Evolutionary conservation across 2,797 vertebrate species (phyloP).

Genomic region (Pelodytes ibericus): DNA sequence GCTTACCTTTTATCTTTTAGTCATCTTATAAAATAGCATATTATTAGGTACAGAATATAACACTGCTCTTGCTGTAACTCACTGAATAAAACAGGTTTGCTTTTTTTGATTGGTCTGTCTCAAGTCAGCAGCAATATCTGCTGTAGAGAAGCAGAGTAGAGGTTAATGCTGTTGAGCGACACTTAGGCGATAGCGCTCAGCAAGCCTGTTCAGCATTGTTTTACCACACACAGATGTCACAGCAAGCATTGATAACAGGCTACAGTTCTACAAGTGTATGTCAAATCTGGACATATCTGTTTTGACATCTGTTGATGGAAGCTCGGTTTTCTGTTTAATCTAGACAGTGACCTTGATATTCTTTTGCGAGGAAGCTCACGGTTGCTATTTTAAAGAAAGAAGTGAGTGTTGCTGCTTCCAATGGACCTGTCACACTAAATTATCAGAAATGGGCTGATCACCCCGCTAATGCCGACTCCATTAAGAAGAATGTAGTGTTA

Average conservation of each 20-base stretch:
- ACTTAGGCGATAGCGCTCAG: conserved; percentile 68
- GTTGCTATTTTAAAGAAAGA: conserved; percentile 41
- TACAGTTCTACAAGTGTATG: conserved; percentile 73
- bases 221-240: conserved; percentile 73
- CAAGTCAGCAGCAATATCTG: no score
- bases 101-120: no score
- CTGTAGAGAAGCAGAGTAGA: conserved; percentile 62
- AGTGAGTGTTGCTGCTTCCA: conserved; percentile 56
- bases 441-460: conserved; percentile 62
- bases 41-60: no score
- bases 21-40: no score
- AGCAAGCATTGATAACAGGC: conserved; percentile 71
- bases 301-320: conserved; percentile 84
- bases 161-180: conserved; percentile 71
- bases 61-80: no score
- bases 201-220: conserved; percentile 73
- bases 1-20: not conserved
- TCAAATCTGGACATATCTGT: conserved; percentile 80
- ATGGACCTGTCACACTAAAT: conserved; percentile 65
- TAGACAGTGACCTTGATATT: conserved; percentile 73
- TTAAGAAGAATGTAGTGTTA: conserved; percentile 55
- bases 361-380: conserved; percentile 56
- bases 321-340: conserved; percentile 66
- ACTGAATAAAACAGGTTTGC: no score
- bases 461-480: conserved; percentile 54